Percentiles rank a stretch among this genome's conserved stretches.
phyloP scores from a whole-genome alignment of 2,888 invertebrate genomes.

The Caenorhabditis sp. region DNA sequence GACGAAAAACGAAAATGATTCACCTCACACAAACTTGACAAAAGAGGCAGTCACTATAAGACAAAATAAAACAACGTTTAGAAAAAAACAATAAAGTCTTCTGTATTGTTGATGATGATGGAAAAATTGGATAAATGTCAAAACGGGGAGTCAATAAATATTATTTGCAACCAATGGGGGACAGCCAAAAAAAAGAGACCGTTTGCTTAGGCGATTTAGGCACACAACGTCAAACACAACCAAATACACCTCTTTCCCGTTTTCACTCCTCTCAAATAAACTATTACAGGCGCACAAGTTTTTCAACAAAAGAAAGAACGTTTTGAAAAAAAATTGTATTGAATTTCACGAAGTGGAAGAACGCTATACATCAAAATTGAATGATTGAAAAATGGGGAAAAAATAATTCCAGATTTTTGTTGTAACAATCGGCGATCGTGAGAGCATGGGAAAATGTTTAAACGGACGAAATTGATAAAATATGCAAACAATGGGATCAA shows the following conservation, averaged over 20 bases:
- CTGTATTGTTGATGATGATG: background rate
- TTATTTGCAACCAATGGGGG: no score
- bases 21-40: background rate
- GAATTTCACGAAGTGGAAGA: no score
- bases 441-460: no score
- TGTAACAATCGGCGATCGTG: no score
- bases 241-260: background rate
- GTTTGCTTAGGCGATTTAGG: background rate
- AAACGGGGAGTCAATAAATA: background rate
- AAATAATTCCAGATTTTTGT: no score
- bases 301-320: no score
- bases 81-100: background rate
- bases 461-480: no score
- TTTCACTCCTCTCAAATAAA: background rate
- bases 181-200: background rate
- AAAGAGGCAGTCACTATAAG: background rate
- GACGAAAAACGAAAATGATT: constrained; percentile 3
- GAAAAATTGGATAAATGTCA: background rate
- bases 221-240: background rate
- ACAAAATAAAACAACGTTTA: background rate
- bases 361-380: no score
- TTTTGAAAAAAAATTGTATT: no score
- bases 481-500: no score
- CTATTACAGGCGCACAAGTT: no score
- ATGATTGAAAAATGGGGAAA: no score